Conservation (phyloP, 2,888 invertebrate species). For the Melanotus villosus region DNA sequence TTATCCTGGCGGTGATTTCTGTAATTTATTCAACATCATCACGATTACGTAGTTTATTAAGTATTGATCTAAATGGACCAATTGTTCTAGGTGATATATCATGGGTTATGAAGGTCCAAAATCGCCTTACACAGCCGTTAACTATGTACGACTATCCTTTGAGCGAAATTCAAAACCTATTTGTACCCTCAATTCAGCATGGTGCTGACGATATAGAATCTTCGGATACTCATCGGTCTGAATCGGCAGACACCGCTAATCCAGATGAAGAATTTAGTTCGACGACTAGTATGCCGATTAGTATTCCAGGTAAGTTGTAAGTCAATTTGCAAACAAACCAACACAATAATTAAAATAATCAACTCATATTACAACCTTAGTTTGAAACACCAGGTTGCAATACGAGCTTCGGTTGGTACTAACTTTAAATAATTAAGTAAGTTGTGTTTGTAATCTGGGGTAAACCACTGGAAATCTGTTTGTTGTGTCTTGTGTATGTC, state of each 20-base stretch:
- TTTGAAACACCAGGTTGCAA: no score
- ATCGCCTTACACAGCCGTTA: conserved; percentile 75
- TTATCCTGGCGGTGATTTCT: no score
- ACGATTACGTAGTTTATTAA: no score
- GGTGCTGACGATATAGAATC: conserved; percentile 42
- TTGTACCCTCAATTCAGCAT: conserved; percentile 72
- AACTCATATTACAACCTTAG: no score
- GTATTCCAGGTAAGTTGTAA: conserved; percentile 72
- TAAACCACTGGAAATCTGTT: no score
- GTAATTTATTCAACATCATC: no score
- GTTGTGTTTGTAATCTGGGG: no score
- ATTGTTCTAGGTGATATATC: conserved; percentile 88
- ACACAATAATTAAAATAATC: not conserved
- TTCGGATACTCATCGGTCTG: conserved; percentile 36
- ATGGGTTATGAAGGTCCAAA: conserved; percentile 95
- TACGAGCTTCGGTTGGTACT: no score
- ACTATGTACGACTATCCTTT: conserved; percentile 69
- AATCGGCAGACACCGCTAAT: conserved; percentile 35
- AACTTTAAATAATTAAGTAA: no score
- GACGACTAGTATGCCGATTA: conserved; percentile 73
- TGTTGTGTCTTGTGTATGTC: no score
- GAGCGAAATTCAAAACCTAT: conserved; percentile 82
- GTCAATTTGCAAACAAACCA: not conserved
- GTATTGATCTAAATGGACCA: no score
- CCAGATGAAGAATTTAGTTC: conserved; percentile 51